Base-by-base conservation (phyloP, 2,888 invertebrate species). In the Tortricodes alternella region DNA sequence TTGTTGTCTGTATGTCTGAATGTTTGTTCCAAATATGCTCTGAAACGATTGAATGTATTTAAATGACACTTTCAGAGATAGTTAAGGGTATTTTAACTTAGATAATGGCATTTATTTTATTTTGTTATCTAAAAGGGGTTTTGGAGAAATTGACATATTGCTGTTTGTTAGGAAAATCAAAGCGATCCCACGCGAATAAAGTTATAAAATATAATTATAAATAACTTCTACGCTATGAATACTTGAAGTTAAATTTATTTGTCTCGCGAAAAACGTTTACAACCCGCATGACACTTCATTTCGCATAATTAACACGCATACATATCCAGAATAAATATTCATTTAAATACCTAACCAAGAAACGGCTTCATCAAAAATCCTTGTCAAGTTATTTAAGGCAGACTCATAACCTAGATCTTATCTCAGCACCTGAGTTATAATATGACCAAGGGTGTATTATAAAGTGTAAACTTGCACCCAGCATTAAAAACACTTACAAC, bases 331-430 rank as follows among this genome's bases (percentile, higher is more conserved):
- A 34, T 49, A 9, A 29, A 21, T 37, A 34, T 23, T 16, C 38
- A 55, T 62, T 38, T 58, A 46, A 44, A 53, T 51, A 48, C 51
- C 46, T 56, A 52, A 60, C 63, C 49, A 64, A 63, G 58, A 59
- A 62, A 71, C 60, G 53, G 53, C 71, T 72, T 68, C 64, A 69
- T 71, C 61, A 61, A 46, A 21, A 60, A 34, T 51, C 62, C 63
- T 64, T 63, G 62, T 55, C 62, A 60, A 59, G 58, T 56, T 57
- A 65, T 60, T 65, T 62, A 68, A 29, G 56, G 60, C 61, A 49
- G 57, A 56, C 62, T 58, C 44, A 43, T 43, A 16, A n/a, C 53
- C 24, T 16, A 48, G 55, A 49, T 55, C 21, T 49, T 50, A 56
- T 56, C 49, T 49, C 29, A 5, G 27, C 21, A 56, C 19, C 35